These are phyloP conservation scores for Vimba vimba DNA, from an alignment of 2,113 vertebrate genomes.

Conservation along the genomic window DNA sequence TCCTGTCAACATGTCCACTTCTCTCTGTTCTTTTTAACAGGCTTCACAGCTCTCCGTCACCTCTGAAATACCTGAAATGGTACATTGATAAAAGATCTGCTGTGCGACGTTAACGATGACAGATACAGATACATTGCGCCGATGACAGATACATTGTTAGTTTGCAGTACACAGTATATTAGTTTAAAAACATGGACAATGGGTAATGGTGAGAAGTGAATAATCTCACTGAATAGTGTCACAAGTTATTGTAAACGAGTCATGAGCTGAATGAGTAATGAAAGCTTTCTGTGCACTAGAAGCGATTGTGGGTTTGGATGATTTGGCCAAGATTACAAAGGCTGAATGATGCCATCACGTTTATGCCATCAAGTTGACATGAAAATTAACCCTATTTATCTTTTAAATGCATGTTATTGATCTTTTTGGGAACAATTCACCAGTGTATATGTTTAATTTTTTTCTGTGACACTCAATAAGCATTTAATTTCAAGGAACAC, in stretches of 20 bases:
- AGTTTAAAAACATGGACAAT: background rate
- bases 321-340: background rate
- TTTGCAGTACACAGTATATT: background rate
- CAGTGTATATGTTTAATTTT: no score
- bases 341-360: background rate
- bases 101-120: background rate
- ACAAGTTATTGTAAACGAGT: background rate
- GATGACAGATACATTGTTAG: background rate
- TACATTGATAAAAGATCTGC: conserved; percentile 17
- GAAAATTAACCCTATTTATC: background rate
- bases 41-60: background rate
- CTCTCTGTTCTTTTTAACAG: conserved; percentile 33
- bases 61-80: conserved; percentile 19
- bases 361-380: background rate
- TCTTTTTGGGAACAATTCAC: no score
- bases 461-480: background rate
- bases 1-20: conserved; percentile 48
- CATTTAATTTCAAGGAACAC: background rate
- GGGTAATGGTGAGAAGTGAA: conserved; percentile 9
- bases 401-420: background rate
- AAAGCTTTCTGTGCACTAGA: background rate
- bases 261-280: conserved; percentile 5
- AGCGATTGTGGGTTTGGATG: background rate
- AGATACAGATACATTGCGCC: no score
- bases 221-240: background rate